Base-by-base conservation (phyloP, 2,888 invertebrate species). In the Macrophya annulata region DNA sequence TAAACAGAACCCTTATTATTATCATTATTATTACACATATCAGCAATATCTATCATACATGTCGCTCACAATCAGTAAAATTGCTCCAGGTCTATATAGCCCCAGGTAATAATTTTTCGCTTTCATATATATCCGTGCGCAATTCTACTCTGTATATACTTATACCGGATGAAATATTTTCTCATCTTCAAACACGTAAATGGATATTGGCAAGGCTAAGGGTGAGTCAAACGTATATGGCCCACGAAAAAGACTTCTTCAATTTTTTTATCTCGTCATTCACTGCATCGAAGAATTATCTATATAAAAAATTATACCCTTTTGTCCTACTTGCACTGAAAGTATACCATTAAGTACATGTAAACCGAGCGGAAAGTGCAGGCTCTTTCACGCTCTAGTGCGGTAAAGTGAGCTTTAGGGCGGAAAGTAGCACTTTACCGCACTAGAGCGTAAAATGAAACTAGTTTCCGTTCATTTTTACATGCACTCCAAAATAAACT, bases 141-240 rank as follows among this genome's bases (percentile, higher is more conserved):
- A 68, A 25, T 37, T 8, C 25, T 68, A 5, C 37, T 68, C 68
- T 10, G 9, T 62, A 17, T 62, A 68, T 68, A 21, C 62, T 3
- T 62, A 62, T 4, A 25, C 17, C 68, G 68, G 68, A 68, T 68
- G 68, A 68, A 37, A 68, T 68, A 68, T 31, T 68, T 37, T 15
- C 17, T 37, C 37, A 68, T 68, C 68, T 68, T 17, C 68, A 37
- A 37, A 68, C 8, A 37, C 68, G 12, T 17, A 4, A 68, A 37
- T 68, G 31, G 17, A 68, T 5, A 68, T 68, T 68, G 68, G 68
- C 68, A 17, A 55, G 5, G 37, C 68, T 37, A 68, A 37, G 68
- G 68, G 68, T 68, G 68, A 6, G 37, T 68, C 68, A 37, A 68
- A 12, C 68, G 31, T 31, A 3, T 31, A 31, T 3, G 68, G 17